Conservation (phyloP, 2,797 vertebrate genomes). For the Diglossa cyanea region DNA sequence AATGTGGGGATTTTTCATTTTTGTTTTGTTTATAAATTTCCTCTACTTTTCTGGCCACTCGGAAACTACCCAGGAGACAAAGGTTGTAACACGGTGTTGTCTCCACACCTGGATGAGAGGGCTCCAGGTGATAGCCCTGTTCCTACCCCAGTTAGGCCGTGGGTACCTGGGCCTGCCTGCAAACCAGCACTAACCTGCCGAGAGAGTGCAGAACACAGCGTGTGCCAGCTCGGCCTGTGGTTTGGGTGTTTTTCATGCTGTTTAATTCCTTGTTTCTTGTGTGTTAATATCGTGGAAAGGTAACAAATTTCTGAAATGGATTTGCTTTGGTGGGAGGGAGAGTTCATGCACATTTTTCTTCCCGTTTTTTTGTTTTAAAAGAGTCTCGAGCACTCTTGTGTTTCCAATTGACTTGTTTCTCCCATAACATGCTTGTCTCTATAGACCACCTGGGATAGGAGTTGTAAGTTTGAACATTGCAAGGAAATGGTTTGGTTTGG, state of each 20-base stretch:
- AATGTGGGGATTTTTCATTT: background rate
- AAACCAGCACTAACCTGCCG: background rate
- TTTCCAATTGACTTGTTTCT: conserved; percentile 67
- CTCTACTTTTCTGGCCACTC: conserved; percentile 31
- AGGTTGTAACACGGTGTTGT: background rate
- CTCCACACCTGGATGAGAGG: background rate
- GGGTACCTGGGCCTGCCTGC: background rate
- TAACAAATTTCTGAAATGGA: background rate
- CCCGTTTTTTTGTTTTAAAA: background rate
- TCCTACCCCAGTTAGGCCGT: background rate
- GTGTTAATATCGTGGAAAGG: conserved; percentile 47
- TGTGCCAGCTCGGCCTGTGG: conserved; percentile 6
- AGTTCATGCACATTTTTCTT: conserved; percentile 37
- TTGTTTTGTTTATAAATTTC: conserved; percentile 9
- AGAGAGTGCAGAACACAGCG: background rate
- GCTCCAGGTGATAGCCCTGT: background rate
- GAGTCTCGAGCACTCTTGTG: conserved; percentile 55
- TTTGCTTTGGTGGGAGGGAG: conserved; percentile 19
- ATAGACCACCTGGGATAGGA: conserved; percentile 59
- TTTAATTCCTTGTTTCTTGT: conserved; percentile 59
- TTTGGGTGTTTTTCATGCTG: conserved; percentile 42
- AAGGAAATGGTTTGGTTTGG: conserved; percentile 51
- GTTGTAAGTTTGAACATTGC: conserved; percentile 54
- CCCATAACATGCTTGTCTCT: conserved; percentile 64
- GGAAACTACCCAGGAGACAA: conserved; percentile 25